A percentile compares a stretch with the other conserved stretches of the same genome.
Evolutionary conservation across 2,888 invertebrate species (phyloP).

Genomic region (Celastrina argiolus): DNA sequence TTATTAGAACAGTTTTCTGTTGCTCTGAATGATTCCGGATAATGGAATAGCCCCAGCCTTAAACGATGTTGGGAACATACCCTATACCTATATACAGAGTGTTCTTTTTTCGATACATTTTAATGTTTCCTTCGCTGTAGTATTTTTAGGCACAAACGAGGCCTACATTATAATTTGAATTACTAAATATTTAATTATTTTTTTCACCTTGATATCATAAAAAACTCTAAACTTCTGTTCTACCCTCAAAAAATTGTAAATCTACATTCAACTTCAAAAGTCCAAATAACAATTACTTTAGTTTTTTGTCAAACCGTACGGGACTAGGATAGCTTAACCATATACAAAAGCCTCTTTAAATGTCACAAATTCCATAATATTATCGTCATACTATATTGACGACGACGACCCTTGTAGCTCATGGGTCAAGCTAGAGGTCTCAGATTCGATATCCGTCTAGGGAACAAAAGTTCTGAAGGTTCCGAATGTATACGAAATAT

Average conservation of each 20-base stretch:
- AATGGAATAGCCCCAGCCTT: too few species aligned
- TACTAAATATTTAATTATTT: not conserved
- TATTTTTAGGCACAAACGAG: not conserved
- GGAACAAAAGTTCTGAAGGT: too few species aligned
- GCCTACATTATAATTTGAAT: not conserved
- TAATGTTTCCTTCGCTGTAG: not conserved
- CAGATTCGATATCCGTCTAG: too few species aligned
- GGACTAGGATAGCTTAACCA: not conserved
- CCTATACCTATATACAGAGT: not conserved
- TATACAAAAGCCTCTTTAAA: not conserved
- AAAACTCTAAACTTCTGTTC: not conserved
- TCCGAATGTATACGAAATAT: too few species aligned
- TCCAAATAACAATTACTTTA: not conserved
- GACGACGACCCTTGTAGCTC: too few species aligned
- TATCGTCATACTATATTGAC: not conserved
- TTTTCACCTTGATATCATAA: not conserved
- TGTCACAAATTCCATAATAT: not conserved
- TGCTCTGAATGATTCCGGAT: too few species aligned
- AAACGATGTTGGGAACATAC: not conserved
- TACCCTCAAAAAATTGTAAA: not conserved
- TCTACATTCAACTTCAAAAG: not conserved
- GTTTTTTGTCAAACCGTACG: not conserved
- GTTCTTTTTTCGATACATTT: not conserved
- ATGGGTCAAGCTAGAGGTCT: too few species aligned
- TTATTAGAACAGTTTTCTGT: too few species aligned